Evolutionary conservation across 2,888 invertebrate genomes (phyloP).

Genomic region (Marasmarcha lunaedactyla): DNA sequence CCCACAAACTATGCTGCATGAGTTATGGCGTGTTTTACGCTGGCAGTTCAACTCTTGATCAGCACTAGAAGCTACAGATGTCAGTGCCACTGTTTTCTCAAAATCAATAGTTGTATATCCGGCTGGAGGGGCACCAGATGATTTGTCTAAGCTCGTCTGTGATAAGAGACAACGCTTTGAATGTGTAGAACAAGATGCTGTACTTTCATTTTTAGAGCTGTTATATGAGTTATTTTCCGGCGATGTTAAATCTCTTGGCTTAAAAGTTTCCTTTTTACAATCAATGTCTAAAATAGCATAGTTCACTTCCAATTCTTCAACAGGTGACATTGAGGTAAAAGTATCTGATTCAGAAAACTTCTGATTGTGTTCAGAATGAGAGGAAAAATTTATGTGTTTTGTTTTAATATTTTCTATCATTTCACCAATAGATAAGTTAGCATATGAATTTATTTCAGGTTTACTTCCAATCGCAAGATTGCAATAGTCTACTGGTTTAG

Average conservation of each 20-base stretch:
- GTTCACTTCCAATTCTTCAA: constrained; percentile 70
- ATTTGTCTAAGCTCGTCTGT: constrained; percentile 43
- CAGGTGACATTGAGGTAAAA: constrained; percentile 48
- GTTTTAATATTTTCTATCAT: constrained; percentile 36
- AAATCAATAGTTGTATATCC: constrained; percentile 95
- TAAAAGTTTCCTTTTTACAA: constrained; percentile 49
- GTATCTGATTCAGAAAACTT: constrained; percentile 58
- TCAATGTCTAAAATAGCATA: constrained; percentile 86
- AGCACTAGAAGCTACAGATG: constrained; percentile 79
- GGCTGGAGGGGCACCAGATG: constrained; percentile 30
- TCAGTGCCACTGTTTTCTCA: constrained; percentile 90
- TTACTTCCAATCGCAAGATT: constrained; percentile 39
- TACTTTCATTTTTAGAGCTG: constrained; percentile 41
- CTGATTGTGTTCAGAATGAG: constrained; percentile 31
- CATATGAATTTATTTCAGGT: constrained; percentile 46
- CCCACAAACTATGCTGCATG: constrained; percentile 71
- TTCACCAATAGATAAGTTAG: constrained; percentile 50
- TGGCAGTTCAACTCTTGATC: constrained; percentile 79
- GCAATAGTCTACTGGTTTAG: constrained; percentile 50
- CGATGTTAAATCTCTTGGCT: constrained; percentile 31
- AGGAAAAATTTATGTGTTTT: constrained; percentile 28
- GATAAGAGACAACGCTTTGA: constrained; percentile 36
- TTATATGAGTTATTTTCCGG: constrained; percentile 40
- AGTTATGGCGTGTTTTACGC: constrained; percentile 86
- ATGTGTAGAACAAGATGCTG: constrained; percentile 35